Percentiles rank a stretch among this genome's conserved stretches.
Evolutionary conservation across 2,797 vertebrate genomes (phyloP).

Genomic region (Hemibagrus guttatus): DNA sequence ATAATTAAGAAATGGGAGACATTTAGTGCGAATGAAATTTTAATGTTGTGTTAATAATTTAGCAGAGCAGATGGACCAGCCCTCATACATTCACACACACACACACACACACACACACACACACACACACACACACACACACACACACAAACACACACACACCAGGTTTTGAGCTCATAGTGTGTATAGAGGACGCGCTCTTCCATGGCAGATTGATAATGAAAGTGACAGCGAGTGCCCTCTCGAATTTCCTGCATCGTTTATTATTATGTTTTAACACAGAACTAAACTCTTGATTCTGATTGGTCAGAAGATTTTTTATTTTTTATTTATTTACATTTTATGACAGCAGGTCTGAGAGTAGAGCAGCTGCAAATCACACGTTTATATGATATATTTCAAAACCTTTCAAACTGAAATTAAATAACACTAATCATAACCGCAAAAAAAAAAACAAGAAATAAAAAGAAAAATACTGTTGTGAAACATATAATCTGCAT

Average conservation of each 20-base stretch:
- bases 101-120: neutral
- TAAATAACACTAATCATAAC: too few species aligned
- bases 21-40: constrained; percentile 83
- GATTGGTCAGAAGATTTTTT: neutral
- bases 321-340: neutral
- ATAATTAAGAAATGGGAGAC: constrained; percentile 84
- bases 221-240: neutral
- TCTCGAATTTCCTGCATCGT: neutral
- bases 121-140: constrained; percentile 15
- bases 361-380: neutral
- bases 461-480: neutral
- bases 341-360: neutral
- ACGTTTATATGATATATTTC: neutral
- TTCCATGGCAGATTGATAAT: constrained; percentile 1
- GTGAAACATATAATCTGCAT: neutral
- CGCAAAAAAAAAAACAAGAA: neutral
- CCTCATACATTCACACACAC: neutral
- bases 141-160: constrained; percentile 10
- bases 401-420: neutral
- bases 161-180: neutral
- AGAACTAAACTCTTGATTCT: neutral
- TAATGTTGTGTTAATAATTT: constrained; percentile 87
- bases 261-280: neutral
- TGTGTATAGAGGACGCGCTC: neutral
- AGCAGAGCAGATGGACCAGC: constrained; percentile 80